Conservation (phyloP, 2,888 invertebrate species). For the Hoplodrina blanda region DNA sequence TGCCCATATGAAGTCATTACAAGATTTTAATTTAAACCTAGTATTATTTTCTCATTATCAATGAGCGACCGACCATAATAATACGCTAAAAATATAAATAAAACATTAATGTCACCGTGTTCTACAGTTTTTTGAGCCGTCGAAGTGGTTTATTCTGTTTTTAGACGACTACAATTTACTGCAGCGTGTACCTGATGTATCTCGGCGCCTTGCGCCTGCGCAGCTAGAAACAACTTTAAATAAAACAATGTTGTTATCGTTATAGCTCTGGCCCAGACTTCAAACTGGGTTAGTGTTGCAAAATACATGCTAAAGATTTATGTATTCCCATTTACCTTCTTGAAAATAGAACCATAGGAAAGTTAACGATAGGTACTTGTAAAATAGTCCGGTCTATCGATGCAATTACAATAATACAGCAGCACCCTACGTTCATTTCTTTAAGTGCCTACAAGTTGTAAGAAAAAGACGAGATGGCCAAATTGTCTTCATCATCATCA, state of each 20-base stretch:
- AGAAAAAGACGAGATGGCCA: neutral
- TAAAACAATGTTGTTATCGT: constrained; percentile 62
- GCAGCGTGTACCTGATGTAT: constrained; percentile 28
- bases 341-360: constrained; percentile 32
- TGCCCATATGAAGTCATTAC: constrained; percentile 71
- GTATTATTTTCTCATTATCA: constrained; percentile 76
- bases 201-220: constrained; percentile 42
- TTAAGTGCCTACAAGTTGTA: neutral
- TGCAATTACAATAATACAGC: constrained; percentile 22
- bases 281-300: constrained; percentile 58
- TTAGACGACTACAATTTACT: constrained; percentile 53
- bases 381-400: constrained; percentile 10
- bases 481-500: neutral
- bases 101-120: constrained; percentile 63
- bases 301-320: constrained; percentile 55
- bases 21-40: constrained; percentile 70
- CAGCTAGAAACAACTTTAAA: constrained; percentile 49
- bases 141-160: constrained; percentile 58
- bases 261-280: constrained; percentile 44
- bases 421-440: neutral
- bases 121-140: constrained; percentile 49
- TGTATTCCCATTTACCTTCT: constrained; percentile 49
- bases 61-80: constrained; percentile 57
- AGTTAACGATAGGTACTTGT: constrained; percentile 31
- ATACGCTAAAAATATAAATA: constrained; percentile 65